Evolutionary conservation across 2,888 invertebrate species (phyloP).

Genomic region (Folsomia manolachei): DNA sequence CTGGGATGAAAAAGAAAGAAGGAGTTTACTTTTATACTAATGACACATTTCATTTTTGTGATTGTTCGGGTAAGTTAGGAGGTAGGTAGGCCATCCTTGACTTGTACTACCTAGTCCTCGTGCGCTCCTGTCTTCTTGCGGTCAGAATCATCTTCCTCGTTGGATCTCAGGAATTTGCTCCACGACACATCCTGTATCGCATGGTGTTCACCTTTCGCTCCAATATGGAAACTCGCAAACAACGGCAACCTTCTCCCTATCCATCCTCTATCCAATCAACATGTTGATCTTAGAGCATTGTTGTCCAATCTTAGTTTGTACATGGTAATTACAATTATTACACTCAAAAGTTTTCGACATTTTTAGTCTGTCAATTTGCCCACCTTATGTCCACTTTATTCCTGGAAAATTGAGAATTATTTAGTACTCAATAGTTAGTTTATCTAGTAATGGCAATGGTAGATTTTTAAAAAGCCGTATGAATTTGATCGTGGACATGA

Average conservation of each 20-base stretch:
- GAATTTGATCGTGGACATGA: not conserved
- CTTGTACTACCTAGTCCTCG: not conserved
- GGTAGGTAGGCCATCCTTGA: constrained; percentile 17
- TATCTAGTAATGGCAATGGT: too few relatives aligned
- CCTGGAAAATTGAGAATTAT: too few relatives aligned
- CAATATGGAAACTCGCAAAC: not conserved
- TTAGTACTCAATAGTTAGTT: too few relatives aligned
- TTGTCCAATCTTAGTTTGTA: not conserved
- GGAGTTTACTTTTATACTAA: constrained; percentile 47
- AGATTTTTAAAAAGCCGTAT: not conserved
- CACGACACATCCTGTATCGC: not conserved
- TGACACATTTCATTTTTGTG: constrained; percentile 51
- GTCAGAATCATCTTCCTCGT: not conserved
- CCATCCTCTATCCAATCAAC: not conserved
- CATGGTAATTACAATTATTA: not conserved
- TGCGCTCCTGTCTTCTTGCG: not conserved
- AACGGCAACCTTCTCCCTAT: not conserved
- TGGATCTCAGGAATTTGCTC: not conserved
- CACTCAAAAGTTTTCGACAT: not conserved
- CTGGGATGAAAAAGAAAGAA: constrained; percentile 27
- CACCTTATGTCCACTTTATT: not conserved
- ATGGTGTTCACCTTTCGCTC: not conserved
- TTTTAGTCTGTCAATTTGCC: not conserved
- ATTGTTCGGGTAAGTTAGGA: constrained; percentile 51
- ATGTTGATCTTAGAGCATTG: not conserved